These are phyloP conservation scores for Idaea straminata DNA, from an alignment of 2,888 invertebrate genomes.

Conservation along the genomic window DNA sequence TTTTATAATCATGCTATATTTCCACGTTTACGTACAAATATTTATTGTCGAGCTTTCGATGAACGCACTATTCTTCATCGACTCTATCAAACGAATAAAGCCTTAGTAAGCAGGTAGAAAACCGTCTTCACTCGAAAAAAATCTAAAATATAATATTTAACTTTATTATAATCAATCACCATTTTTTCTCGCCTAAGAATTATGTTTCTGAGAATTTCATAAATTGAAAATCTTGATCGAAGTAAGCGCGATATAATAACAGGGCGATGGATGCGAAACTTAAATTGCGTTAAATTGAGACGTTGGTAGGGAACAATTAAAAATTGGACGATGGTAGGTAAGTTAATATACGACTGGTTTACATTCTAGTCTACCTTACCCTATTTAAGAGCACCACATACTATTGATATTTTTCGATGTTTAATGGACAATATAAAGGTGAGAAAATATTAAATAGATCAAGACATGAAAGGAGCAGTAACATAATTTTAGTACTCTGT, in stretches of 20 bases:
- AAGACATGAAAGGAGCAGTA: no score
- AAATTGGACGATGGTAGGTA: constrained; percentile 3
- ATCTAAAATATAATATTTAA: constrained; percentile 28
- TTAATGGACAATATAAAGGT: no score
- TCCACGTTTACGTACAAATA: no score
- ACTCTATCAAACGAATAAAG: neutral
- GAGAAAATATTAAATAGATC: no score
- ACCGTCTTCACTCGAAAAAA: neutral
- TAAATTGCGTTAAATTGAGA: constrained; percentile 53
- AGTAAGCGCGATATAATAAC: constrained; percentile 48
- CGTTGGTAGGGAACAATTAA: neutral
- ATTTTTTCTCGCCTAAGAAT: constrained; percentile 43
- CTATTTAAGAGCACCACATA: neutral
- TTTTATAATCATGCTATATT: no score
- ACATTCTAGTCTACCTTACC: neutral
- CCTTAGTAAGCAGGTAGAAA: neutral
- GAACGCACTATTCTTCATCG: no score
- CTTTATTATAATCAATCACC: constrained; percentile 41
- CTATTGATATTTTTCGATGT: no score
- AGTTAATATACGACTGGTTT: constrained; percentile 7
- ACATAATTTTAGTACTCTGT: no score
- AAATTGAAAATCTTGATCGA: constrained; percentile 49
- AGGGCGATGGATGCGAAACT: constrained; percentile 41
- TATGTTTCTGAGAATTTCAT: constrained; percentile 46
- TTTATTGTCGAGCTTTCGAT: no score